phyloP scores from a whole-genome alignment of 1,140 invertebrate species.

The Epicauta chinensis region DNA sequence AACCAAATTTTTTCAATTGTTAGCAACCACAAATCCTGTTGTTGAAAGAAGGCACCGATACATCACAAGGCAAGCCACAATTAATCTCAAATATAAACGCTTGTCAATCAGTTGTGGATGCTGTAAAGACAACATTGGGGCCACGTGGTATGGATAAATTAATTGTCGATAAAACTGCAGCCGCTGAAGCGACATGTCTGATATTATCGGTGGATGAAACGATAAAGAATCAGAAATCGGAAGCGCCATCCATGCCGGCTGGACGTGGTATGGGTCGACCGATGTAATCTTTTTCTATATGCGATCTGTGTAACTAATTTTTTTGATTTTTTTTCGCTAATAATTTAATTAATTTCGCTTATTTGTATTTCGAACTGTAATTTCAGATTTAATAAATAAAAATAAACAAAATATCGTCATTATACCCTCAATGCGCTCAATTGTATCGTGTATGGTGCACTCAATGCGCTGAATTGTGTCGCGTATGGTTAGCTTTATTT shows the following conservation, averaged over 20 bases:
- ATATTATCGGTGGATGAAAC: conserved; percentile 98
- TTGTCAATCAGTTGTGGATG: conserved; percentile 94
- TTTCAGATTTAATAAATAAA: too few relatives aligned
- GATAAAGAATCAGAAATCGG: conserved; percentile 83
- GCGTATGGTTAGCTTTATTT: too few relatives aligned
- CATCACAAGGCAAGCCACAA: conserved; percentile 92
- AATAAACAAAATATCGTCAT: too few relatives aligned
- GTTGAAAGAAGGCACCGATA: conserved; percentile 96
- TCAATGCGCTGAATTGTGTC: too few relatives aligned
- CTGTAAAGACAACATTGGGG: conserved; percentile 91
- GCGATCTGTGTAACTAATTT: too few relatives aligned
- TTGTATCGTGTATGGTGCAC: too few relatives aligned
- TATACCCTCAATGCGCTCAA: too few relatives aligned
- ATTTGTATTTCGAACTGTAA: too few relatives aligned
- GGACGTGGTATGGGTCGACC: conserved; percentile 46
- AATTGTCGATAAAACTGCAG: conserved; percentile 87
- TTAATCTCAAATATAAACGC: conserved; percentile 99
- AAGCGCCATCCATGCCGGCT: conserved; percentile 52
- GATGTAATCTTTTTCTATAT: too few relatives aligned
- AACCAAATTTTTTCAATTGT: not conserved
- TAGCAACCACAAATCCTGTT: conserved; percentile 97
- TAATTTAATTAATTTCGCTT: too few relatives aligned
- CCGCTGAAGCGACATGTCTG: conserved; percentile 91
- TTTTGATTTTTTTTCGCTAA: too few relatives aligned
- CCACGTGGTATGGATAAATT: conserved; percentile 99